These are phyloP conservation scores for Liopterus haemorrhoidalis DNA, from an alignment of 2,888 invertebrate species.

Conservation along the genomic window DNA sequence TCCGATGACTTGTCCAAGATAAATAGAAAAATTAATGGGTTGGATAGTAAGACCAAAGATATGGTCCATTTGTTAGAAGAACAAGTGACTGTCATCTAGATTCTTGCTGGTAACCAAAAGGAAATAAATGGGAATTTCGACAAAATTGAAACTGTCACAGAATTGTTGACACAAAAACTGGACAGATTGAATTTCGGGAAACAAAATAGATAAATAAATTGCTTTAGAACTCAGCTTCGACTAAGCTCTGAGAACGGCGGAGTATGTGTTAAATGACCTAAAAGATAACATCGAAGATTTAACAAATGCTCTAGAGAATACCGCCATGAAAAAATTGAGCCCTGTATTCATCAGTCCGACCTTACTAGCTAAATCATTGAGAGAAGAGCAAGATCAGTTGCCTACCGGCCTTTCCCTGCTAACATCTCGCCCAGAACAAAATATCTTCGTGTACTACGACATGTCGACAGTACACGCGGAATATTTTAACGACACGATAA, in stretches of 20 bases:
- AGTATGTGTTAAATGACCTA: slow-evolving; percentile 12
- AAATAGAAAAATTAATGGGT: too few relatives aligned
- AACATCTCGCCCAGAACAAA: not conserved
- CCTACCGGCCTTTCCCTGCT: slow-evolving; percentile 1
- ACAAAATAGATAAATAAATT: not conserved
- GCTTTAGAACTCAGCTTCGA: not conserved
- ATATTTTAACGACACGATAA: slow-evolving; percentile 1
- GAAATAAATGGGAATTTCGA: too few relatives aligned
- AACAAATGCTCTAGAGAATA: slow-evolving; percentile 11
- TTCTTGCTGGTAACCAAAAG: too few relatives aligned
- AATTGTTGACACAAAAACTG: too few relatives aligned
- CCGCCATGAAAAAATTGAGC: slow-evolving; percentile 14
- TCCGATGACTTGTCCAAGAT: too few relatives aligned
- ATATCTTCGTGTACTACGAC: slow-evolving; percentile 5
- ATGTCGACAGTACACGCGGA: not conserved
- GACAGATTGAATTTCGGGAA: too few relatives aligned
- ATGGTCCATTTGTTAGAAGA: too few relatives aligned
- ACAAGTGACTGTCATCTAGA: too few relatives aligned
- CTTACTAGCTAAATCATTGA: slow-evolving; percentile 2
- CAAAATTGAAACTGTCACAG: too few relatives aligned
- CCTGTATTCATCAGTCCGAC: slow-evolving; percentile 12
- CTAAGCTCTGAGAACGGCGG: slow-evolving; percentile 3
- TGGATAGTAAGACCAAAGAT: too few relatives aligned
- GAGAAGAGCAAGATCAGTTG: slow-evolving; percentile 3
- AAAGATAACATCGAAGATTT: slow-evolving; percentile 13